Evolutionary conservation across 2,797 vertebrate species (phyloP), one percentile per base, ranked within the genome.

Genomic region (Jordanella pulchra): DNA sequence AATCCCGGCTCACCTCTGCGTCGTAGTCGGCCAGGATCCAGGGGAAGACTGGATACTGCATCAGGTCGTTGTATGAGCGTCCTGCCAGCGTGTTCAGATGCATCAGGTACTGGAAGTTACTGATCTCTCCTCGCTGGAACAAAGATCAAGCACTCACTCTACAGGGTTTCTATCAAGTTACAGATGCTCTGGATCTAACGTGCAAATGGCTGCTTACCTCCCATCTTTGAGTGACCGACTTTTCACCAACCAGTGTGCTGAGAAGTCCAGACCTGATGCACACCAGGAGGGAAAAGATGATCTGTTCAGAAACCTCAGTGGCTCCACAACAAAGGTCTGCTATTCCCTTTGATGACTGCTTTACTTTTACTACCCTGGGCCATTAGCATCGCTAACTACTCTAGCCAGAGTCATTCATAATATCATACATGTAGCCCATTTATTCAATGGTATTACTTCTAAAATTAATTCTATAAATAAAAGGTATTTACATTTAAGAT

Each of bases 21-120:
- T 99, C 97, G 0, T 94, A 99, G 91, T 99, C 98, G 17, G 98
- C 97, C 0, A 99, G 95, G 89, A 99, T 97, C 98, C 98, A 99
- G 51, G 98, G 98, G 80, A 99, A 99, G 76, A 99, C 98, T 0
- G 98, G 98, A 76, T 99, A 99, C 93, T 99, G 98, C 98, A 99
- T 99, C 77, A 99, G 95, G 82, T 99, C 98, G 1, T 99, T 99
- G 82, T 99, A 99, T 15, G 98, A 99, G 75, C 98, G 95, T 60
- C 98, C 98, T 0, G 98, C 98, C 92, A 99, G 79, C 0, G 98
- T 99, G 93, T 99, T 99, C 77, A 99, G 94, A 81, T 99, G 98
- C 98, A 99, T 99, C 91, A 99, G 89, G 83, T 99, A 99, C 93
- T 99, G 98, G 93, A 99, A 99, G 89, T 99, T 99, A 90, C 98